phyloP scores from a whole-genome alignment of 2,888 invertebrate genomes.

The Lasioglossum leucozonium region DNA sequence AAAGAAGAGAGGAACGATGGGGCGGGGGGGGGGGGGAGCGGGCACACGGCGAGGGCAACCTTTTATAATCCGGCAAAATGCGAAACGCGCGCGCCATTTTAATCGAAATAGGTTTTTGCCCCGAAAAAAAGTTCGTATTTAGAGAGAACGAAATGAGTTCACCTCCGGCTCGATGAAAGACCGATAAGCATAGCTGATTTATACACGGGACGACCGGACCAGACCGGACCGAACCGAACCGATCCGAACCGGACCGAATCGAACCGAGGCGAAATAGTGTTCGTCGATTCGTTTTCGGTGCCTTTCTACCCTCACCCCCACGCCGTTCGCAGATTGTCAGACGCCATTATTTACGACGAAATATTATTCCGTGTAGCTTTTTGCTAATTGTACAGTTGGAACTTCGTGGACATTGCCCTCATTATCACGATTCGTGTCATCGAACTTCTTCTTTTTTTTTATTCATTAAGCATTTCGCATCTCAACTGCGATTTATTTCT shows the following conservation, averaged over 20 bases:
- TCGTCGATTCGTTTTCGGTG: conserved; percentile 74
- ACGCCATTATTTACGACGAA: too few species aligned
- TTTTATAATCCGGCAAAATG: conserved; percentile 83
- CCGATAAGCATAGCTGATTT: conserved; percentile 85
- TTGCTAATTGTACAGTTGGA: too few species aligned
- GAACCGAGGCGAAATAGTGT: conserved; percentile 74
- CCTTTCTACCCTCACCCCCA: conserved; percentile 11
- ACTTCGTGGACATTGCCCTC: too few species aligned
- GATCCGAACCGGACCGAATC: conserved; percentile 68
- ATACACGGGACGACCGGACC: conserved; percentile 80
- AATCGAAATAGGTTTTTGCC: conserved; percentile 84
- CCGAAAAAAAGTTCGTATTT: conserved; percentile 83
- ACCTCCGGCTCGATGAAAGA: conserved; percentile 84
- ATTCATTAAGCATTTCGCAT: too few species aligned
- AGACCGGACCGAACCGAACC: conserved; percentile 75
- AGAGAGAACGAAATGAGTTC: conserved; percentile 84
- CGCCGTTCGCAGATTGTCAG: background rate
- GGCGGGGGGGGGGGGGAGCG: conserved; percentile 53
- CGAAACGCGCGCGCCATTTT: conserved; percentile 83
- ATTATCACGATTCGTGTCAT: too few species aligned
- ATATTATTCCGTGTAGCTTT: too few species aligned
- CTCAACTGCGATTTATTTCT: too few species aligned
- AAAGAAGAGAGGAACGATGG: conserved; percentile 11
- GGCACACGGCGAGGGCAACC: conserved; percentile 74
- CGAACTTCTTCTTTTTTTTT: too few species aligned